A percentile compares a stretch with the other conserved stretches of the same genome.
Evolutionary conservation across 2,888 invertebrate genomes (phyloP).

Genomic region (Omphaloscelis lunosa): DNA sequence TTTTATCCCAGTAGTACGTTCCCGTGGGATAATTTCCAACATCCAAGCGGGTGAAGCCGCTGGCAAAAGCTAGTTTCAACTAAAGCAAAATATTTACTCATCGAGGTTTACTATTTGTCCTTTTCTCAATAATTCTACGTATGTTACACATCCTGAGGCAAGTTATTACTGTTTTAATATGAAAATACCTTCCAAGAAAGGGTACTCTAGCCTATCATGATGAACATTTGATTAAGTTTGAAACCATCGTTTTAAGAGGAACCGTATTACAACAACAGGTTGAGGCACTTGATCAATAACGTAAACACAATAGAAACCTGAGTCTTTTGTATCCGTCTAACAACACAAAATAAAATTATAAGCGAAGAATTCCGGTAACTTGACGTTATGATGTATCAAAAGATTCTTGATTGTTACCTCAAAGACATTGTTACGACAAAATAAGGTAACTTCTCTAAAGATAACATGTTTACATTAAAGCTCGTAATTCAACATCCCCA

Average conservation of each 20-base stretch:
- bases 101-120: not conserved
- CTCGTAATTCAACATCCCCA: slow-evolving; percentile 34
- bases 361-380: slow-evolving; percentile 2
- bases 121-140: not conserved
- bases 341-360: slow-evolving; percentile 4
- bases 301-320: not conserved
- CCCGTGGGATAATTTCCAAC: no score
- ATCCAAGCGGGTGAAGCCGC: no score
- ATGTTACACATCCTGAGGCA: not conserved
- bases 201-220: not conserved
- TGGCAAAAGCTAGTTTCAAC: not conserved
- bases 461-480: slow-evolving; percentile 32
- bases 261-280: slow-evolving; percentile 4
- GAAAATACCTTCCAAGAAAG: not conserved
- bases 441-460: slow-evolving; percentile 17
- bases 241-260: not conserved
- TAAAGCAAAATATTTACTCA: not conserved
- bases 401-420: slow-evolving; percentile 6
- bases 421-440: slow-evolving; percentile 21
- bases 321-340: slow-evolving; percentile 11
- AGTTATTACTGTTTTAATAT: not conserved
- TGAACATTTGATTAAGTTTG: not conserved
- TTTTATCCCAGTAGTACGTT: no score
- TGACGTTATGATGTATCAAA: slow-evolving; percentile 18
- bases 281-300: not conserved